Base-by-base conservation (phyloP, 2,113 vertebrate species). In the Tor tambroides region DNA sequence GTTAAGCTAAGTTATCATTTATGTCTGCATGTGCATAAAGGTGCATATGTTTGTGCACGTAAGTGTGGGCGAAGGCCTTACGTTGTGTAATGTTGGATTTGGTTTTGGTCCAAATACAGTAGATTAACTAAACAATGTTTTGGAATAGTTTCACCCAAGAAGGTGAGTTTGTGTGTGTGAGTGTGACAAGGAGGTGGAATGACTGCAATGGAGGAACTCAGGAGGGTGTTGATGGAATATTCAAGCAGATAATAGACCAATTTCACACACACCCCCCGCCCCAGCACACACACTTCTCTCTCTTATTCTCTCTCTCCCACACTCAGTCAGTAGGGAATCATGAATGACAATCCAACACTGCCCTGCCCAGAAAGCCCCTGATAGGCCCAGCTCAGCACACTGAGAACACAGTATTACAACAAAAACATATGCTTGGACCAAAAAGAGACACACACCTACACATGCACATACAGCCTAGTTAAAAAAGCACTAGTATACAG, bases 221-320 rank as follows among this genome's bases (percentile, higher is more conserved):
- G 85, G 67, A 86, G 88, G 85, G 88, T 86, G 88, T 85, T 89
- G 85, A 89, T 89, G 43, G 88, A 89, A 89, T 89, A 89, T 89
- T 87, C 88, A 89, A 49, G 72, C 85, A 81, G 75, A 87, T 87
- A 89, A 88, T 86, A 67, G 77, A 35, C 79, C 81, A 38, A 83
- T 83, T 83, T 83, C 65, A 83, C 81, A 83, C 81, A 56, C 46
- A 72, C 28, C 28, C 81, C 54, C 81, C 65, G 4, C 65, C 30
- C n/a, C 81, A 54, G 30, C 41, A n/a, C 43, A 54, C 81, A 83
- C 65, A 46, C 10, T 83, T 61, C 84, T 61, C 71, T 67, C 23
- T 56, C 54, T 63, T 41, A 28, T 79, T 65, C 86, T 28, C 75
- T 74, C n/a, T 41, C 87, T 19, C 79, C 17, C 49, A 59, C 86